phyloP scores from a whole-genome alignment of 2,113 vertebrate genomes.

The Neogale vison region DNA sequence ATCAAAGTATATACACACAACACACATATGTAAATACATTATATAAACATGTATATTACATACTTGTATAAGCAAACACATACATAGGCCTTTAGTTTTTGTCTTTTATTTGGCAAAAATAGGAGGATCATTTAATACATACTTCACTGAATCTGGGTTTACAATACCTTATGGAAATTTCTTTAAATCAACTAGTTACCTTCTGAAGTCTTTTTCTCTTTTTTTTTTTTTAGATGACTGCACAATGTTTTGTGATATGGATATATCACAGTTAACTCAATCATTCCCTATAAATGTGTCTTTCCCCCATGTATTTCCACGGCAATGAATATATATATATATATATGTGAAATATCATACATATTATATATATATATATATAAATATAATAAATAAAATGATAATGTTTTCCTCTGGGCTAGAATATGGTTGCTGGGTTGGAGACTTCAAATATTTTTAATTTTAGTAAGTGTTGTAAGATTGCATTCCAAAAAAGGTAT shows the following conservation, averaged over 20 bases:
- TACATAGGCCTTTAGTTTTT: not conserved
- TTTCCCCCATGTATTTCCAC: not conserved
- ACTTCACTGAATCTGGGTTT: not conserved
- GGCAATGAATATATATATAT: not conserved
- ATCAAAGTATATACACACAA: not conserved
- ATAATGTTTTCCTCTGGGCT: not conserved
- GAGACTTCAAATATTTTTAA: not conserved
- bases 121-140: not conserved
- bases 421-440: not conserved
- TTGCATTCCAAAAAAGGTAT: not conserved
- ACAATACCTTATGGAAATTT: not conserved
- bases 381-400: not conserved
- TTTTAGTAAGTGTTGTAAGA: not conserved
- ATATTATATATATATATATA: not conserved
- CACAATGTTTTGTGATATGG: not conserved
- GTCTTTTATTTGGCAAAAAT: not conserved
- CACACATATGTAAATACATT: not conserved
- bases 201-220: not conserved
- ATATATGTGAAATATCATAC: not conserved
- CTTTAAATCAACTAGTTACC: not conserved
- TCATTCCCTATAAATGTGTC: not conserved
- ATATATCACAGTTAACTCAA: not conserved
- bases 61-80: not conserved
- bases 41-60: not conserved
- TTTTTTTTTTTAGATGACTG: not conserved